phyloP scores from a whole-genome alignment of 2,113 vertebrate species.

The Notothenia coriiceps region DNA sequence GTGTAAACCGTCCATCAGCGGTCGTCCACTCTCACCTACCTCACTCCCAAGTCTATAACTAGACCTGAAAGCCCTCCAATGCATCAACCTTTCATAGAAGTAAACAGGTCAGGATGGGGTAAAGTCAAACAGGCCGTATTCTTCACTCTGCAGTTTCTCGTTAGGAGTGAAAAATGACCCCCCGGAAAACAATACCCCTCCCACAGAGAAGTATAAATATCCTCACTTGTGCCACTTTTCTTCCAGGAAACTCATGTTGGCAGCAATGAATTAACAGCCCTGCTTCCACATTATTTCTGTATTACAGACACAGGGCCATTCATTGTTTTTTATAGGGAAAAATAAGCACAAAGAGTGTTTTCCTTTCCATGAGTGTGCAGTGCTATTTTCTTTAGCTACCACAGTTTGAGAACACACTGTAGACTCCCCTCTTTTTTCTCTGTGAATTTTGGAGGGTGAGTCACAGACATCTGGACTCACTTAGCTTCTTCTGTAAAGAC shows the following conservation, averaged over 20 bases:
- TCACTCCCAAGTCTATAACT: slow-evolving; percentile 24
- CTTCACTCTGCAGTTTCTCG: slow-evolving; percentile 64
- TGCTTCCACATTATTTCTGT: slow-evolving; percentile 47
- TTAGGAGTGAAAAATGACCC: slow-evolving; percentile 65
- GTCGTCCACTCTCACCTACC: slow-evolving; percentile 48
- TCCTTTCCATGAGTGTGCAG: slow-evolving; percentile 66
- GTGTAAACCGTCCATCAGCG: slow-evolving; percentile 40
- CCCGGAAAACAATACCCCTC: slow-evolving; percentile 24
- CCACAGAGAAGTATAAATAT: slow-evolving; percentile 46
- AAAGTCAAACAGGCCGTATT: slow-evolving; percentile 36
- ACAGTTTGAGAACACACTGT: slow-evolving; percentile 33
- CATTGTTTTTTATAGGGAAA: slow-evolving; percentile 41
- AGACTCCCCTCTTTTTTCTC: slow-evolving; percentile 43
- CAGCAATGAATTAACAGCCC: slow-evolving; percentile 36
- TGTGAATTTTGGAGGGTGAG: slow-evolving; percentile 61
- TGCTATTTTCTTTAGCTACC: slow-evolving; percentile 16
- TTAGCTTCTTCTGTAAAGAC: slow-evolving; percentile 66
- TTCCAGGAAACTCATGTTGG: slow-evolving; percentile 43
- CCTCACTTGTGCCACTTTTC: slow-evolving; percentile 42
- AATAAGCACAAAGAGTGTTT: slow-evolving; percentile 56
- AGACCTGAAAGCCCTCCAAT: slow-evolving; percentile 29
- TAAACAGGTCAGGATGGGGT: slow-evolving; percentile 35
- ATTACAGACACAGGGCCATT: slow-evolving; percentile 66
- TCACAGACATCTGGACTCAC: slow-evolving; percentile 81
- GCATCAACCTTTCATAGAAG: slow-evolving; percentile 35